Base-by-base conservation (phyloP, 1,140 invertebrate genomes). In the Cardiocondyla obscurior region DNA sequence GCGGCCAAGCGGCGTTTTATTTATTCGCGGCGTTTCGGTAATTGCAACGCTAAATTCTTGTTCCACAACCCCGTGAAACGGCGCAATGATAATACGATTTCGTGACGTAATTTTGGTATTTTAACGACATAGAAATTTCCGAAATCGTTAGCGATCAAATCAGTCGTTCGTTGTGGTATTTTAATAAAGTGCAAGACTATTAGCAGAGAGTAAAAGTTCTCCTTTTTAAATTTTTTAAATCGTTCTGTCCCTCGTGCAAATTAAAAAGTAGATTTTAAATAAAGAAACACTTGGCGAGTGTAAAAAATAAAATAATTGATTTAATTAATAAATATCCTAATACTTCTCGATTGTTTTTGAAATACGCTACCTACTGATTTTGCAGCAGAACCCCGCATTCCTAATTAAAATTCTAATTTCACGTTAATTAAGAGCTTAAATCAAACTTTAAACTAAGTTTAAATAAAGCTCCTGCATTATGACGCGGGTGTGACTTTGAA, bases 11-110 rank as follows among this genome's bases (percentile, higher is more conserved):
- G n/a, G 25, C 10, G 16, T 53, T 67, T 79, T 53, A 67, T 79
- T 79, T 69, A 67, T 79, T 30, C 46, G 62, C 28, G 74, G 19
- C 55, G 69, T 69, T 79, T 42, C 36, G 44, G n/a, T 51, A 79
- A 55, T 69, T 49, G 46, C 44, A 5, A 53, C 16, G 16, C 46
- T 55, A 53, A 42, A 79, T 67, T n/a, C n/a, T n/a, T 51, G 46
- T 28, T 16, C 10, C 19, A 28, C 16, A 53, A 7, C 22, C 14
- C 28, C n/a, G 7, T 16, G 1, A 30, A 33, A 36, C 30, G 25
- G 53, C 22, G 10, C 16, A 39, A 46, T 25, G 49, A 53, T 77
- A 64, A 28, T 53, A 77, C 6, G 19, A 25, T 53, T 42, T 0
- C 3, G 19, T 19, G 42, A 64, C 28, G 46, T 36, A 49, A 64